Evolutionary conservation across 2,797 vertebrate species (phyloP).

Genomic region (Megalops cyprinoides): DNA sequence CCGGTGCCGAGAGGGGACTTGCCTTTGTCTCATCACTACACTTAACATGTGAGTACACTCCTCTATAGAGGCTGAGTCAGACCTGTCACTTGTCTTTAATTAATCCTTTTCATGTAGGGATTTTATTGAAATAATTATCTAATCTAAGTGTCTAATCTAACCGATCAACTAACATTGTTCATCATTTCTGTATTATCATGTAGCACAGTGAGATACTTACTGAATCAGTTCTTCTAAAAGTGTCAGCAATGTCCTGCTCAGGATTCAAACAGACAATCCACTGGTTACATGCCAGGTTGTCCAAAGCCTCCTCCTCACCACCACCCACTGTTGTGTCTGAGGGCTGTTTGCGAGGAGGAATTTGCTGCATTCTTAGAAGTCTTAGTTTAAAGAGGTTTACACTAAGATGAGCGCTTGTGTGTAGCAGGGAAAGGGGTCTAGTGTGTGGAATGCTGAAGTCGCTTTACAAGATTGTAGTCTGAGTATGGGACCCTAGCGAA

Average conservation of each 20-base stretch:
- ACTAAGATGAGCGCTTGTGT: background rate
- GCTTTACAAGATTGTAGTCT: background rate
- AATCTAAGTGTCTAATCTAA: background rate
- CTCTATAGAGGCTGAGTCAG: background rate
- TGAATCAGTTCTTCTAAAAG: background rate
- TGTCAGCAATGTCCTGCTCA: no score
- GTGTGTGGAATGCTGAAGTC: background rate
- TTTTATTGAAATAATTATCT: no score
- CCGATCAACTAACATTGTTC: no score
- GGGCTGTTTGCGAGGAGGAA: background rate
- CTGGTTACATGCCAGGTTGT: background rate
- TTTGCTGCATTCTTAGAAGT: background rate
- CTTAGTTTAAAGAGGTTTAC: background rate
- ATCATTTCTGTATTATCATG: no score
- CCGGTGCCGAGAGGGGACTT: conserved; percentile 91
- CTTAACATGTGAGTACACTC: conserved; percentile 84
- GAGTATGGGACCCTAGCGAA: background rate
- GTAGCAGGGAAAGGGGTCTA: background rate
- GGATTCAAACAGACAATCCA: background rate
- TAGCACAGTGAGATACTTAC: no score
- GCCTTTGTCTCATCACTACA: conserved; percentile 89
- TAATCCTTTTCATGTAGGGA: no score
- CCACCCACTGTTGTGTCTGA: background rate
- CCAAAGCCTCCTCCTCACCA: no score
- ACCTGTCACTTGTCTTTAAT: background rate